Evolutionary conservation across 2,113 vertebrate species (phyloP).

Genomic region (Raja brachyura): DNA sequence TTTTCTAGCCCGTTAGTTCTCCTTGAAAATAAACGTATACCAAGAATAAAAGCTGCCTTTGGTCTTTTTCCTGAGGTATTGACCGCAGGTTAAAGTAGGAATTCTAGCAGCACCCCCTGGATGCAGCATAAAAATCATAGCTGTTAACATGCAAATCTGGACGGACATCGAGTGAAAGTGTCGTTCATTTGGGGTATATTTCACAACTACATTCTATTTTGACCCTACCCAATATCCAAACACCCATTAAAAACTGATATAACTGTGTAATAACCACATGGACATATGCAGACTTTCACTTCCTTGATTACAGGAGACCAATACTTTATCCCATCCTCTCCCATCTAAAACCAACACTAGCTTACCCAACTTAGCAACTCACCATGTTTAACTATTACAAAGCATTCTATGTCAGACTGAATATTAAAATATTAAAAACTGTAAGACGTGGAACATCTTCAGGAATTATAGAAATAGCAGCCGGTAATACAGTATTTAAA

Average conservation of each 20-base stretch:
- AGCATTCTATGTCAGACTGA: neutral
- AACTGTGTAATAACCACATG: neutral
- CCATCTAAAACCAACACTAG: neutral
- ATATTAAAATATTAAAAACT: neutral
- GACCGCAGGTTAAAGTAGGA: neutral
- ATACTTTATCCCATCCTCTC: neutral
- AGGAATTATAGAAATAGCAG: too few species aligned
- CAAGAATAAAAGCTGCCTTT: too few species aligned
- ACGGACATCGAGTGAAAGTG: neutral
- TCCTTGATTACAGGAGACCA: neutral
- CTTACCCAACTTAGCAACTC: neutral
- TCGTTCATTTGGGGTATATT: neutral
- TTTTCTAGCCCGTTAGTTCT: neutral
- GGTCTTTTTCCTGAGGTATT: neutral
- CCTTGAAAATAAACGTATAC: neutral
- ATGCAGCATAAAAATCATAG: too few species aligned
- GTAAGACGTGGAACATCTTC: too few species aligned
- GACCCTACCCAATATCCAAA: neutral
- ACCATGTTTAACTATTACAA: neutral
- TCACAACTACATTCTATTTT: neutral
- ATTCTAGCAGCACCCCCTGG: neutral
- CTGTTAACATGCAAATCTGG: neutral
- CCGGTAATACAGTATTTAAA: neutral
- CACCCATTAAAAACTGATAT: neutral
- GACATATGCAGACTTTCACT: neutral